Evolutionary conservation across 2,888 invertebrate genomes (phyloP).

Genomic region (Hedya salicella): DNA sequence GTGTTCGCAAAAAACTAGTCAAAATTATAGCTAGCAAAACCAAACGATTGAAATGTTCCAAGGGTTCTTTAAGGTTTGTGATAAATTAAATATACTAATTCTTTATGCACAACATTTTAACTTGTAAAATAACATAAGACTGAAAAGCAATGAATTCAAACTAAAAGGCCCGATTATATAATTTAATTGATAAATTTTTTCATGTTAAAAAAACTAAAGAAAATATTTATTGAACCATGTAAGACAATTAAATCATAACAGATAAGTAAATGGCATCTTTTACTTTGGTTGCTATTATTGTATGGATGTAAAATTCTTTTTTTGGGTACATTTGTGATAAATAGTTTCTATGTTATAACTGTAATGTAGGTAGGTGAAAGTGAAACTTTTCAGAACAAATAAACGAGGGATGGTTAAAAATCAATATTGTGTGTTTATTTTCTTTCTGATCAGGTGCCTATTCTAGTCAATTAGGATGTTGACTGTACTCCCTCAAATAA

Average conservation of each 20-base stretch:
- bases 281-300: constrained; percentile 11
- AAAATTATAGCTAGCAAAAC: too few relatives aligned
- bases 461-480: too few relatives aligned
- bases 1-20: too few relatives aligned
- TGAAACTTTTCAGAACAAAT: constrained; percentile 29
- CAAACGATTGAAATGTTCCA: too few relatives aligned
- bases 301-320: constrained; percentile 11
- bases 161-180: not conserved
- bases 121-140: constrained; percentile 1
- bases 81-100: not conserved
- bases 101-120: not conserved
- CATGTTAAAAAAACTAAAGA: not conserved
- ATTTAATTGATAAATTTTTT: not conserved
- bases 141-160: not conserved
- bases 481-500: too few relatives aligned
- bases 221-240: not conserved
- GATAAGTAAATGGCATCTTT: constrained; percentile 10
- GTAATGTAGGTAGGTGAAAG: constrained; percentile 40
- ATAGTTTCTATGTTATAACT: constrained; percentile 36
- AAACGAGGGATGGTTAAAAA: constrained; percentile 38
- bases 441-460: not conserved
- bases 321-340: constrained; percentile 37
- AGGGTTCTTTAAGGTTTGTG: not conserved
- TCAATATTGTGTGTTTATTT: constrained; percentile 15
- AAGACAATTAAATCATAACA: not conserved